These are phyloP conservation scores for Oreochromis tanganicae DNA, from an alignment of 2,113 vertebrate genomes.

Conservation along the genomic window DNA sequence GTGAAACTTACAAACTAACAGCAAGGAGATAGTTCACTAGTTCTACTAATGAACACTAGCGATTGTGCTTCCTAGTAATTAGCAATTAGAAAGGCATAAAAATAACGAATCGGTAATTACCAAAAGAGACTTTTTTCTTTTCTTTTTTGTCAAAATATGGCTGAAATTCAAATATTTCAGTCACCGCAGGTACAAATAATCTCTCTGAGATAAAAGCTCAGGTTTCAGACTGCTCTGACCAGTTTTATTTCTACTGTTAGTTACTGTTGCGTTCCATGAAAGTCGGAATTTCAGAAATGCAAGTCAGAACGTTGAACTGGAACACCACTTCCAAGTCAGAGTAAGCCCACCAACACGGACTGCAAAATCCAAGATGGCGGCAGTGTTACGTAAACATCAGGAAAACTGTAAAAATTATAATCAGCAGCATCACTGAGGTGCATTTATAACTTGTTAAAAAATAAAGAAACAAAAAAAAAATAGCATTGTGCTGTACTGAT, in stretches of 20 bases:
- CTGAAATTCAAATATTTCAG: neutral
- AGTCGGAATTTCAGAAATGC: neutral
- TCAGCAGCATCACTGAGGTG: neutral
- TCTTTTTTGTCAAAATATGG: neutral
- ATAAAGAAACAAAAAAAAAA: neutral
- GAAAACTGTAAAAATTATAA: neutral
- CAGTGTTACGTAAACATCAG: neutral
- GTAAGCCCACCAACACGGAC: neutral
- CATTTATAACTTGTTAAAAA: neutral
- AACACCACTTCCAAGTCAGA: neutral
- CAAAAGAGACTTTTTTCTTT: neutral
- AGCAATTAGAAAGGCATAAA: neutral
- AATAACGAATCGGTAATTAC: neutral
- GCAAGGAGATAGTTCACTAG: neutral
- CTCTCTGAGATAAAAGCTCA: neutral
- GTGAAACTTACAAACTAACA: neutral
- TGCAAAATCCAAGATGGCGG: neutral
- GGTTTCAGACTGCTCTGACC: neutral
- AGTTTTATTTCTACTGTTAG: neutral
- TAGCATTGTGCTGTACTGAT: neutral
- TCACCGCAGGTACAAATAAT: neutral
- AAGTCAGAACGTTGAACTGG: neutral
- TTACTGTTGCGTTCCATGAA: accelerated
- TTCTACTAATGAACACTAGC: neutral
- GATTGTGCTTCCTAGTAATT: neutral